Conservation (phyloP, 2,113 vertebrate genomes). For the Globicephala melas region DNA sequence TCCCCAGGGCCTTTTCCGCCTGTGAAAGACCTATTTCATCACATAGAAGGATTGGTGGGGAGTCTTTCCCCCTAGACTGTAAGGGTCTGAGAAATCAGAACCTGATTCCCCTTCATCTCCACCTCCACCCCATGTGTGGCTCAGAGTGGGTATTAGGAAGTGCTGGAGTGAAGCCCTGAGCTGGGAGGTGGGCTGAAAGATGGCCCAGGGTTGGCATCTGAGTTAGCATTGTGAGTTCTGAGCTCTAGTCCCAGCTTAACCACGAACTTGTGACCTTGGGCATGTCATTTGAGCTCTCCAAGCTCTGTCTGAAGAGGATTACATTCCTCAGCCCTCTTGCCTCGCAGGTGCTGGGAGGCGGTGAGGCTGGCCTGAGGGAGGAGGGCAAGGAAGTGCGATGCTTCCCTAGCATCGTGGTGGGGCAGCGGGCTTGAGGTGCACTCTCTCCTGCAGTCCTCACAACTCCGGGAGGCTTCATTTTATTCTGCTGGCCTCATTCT, state of each 20-base stretch:
- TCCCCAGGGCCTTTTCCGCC: neutral
- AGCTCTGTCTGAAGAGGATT: neutral
- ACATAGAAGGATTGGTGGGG: neutral
- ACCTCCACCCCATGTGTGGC: neutral
- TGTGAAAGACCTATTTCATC: neutral
- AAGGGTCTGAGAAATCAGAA: neutral
- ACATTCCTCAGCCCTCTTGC: neutral
- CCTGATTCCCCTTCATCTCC: neutral
- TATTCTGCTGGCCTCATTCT: neutral
- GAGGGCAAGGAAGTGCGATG: neutral
- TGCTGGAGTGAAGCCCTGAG: neutral
- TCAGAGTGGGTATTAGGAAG: neutral
- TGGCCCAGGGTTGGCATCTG: too few relatives aligned
- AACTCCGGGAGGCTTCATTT: neutral
- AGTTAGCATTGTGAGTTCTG: neutral
- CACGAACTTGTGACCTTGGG: neutral
- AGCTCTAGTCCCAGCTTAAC: neutral
- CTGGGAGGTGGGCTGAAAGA: neutral
- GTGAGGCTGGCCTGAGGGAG: neutral
- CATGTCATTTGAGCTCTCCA: neutral
- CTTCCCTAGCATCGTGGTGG: neutral
- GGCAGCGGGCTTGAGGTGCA: neutral
- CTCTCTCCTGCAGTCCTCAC: neutral
- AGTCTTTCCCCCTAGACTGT: neutral
- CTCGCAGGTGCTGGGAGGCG: neutral